Evolutionary conservation across 2,888 invertebrate genomes (phyloP), one percentile per base, ranked within the genome.

Genomic region (Zonitis immaculata): DNA sequence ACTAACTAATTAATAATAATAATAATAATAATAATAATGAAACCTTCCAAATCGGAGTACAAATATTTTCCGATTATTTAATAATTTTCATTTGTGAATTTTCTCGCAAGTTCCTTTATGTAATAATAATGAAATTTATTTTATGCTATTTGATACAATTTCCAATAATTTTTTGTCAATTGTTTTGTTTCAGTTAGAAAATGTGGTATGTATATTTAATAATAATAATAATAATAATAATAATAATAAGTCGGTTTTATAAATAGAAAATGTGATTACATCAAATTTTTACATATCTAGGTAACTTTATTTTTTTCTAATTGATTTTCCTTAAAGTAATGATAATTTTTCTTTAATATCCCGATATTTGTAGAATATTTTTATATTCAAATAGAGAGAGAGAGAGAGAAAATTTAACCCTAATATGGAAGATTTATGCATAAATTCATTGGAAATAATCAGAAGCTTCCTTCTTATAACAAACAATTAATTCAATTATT

Each of bases 331-430:
- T 26, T 26, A 6, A 26, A 5, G 5, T 7, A 7, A 22, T 22
- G 5, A 3, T 22, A 22, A 22, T 4, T 22, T 22, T 22, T 22
- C 5, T n/a, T n/a, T n/a, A n/a, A n/a, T n/a, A n/a, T n/a, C 5
- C 22, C 30, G 47, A 51, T 54, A 54, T 51, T 54, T 51, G 44
- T 51, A 51, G 51, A 39, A 44, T 54, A 54, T 50, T 54, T 54
- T 54, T 54, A 54, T 54, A 54, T 51, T 43, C 47, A 32, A 47
- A 42, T 28, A 44, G 22, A 44, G 28, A 47, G 22, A 42, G 42
- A 35, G 6, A 44, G 3, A 18, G 35, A 44, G 5, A 39, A 35
- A 39, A 42, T n/a, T n/a, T n/a, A n/a, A n/a, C n/a, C n/a, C n/a
- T n/a, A n/a, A n/a, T n/a, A n/a, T n/a, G n/a, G n/a, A n/a, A n/a